Evolutionary conservation across 2,797 vertebrate genomes (phyloP), one percentile per base, ranked within the genome.

Genomic region (Brotogeris chrysoptera): DNA sequence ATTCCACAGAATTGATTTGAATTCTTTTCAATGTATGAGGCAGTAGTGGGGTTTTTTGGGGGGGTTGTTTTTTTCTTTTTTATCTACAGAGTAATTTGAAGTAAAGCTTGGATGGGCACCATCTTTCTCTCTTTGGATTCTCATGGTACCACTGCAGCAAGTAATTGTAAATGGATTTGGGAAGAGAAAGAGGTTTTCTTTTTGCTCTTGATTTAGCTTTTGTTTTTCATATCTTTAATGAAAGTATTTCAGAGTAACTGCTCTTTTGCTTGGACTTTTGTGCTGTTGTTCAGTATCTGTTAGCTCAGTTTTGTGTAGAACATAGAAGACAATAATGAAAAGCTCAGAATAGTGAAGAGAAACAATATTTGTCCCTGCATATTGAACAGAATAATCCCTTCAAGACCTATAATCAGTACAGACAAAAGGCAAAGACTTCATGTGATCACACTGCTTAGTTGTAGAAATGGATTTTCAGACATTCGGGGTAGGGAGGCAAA

Each of bases 1-100:
- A 73, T 89, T 90, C 74, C 81, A 80, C 36, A 16, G 43, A 85
- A 95, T 32, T 94, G 64, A 90, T 88, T 61, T 97, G n/a, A 79
- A 77, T 96, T 60, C 14, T 90, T 96, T 90, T 78, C 65, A 86
- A 30, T 83, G 19, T 30, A 70, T 69, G 55, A 81, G 34, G 36
- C 59, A 63, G 41, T 72, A 55, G 28, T 52, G 53, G 32, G 53
- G 19, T 16, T 50, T n/a, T 55, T 55, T 6, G 4, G 53, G 32
- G 14, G 24, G 47, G 15, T 4, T 49, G 9, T 16, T 82, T 88
- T 82, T 50, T 59, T 86, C 49, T 69, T 86, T 63, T 77, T 87
- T 50, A 32, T 57, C 39, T 86, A 19, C 32, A 50, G 59, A 77
- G 41, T 70, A 94, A 64, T 78, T 72, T 28, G 82, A 4, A 39